Percentiles rank a stretch among this genome's conserved stretches.
These are phyloP conservation scores for Atopsyche davidsoni DNA, from an alignment of 1,140 invertebrate species.

Conservation along the genomic window DNA sequence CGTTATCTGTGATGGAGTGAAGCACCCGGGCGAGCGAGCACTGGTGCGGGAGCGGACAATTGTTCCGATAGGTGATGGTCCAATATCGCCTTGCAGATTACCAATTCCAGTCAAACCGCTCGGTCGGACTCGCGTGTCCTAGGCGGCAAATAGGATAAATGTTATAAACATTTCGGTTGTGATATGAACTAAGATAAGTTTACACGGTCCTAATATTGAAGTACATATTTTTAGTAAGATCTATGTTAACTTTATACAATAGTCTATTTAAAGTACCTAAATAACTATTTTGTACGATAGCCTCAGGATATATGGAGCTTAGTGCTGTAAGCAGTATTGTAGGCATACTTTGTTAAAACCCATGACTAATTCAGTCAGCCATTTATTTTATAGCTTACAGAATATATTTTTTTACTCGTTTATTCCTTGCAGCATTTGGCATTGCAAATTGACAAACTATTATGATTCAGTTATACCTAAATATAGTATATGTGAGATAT, in stretches of 20 bases:
- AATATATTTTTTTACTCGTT: no score
- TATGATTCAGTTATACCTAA: no score
- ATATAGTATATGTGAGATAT: no score
- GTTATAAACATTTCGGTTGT: slow-evolving; percentile 29
- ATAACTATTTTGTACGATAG: not conserved
- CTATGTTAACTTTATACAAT: slow-evolving; percentile 5
- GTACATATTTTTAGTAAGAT: slow-evolving; percentile 18
- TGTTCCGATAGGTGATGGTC: not conserved
- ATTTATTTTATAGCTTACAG: slow-evolving; percentile 5
- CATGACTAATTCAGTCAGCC: slow-evolving; percentile 1
- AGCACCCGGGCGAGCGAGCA: not conserved
- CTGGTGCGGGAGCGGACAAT: not conserved
- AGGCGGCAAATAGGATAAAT: slow-evolving; percentile 15
- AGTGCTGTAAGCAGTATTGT: slow-evolving; percentile 7
- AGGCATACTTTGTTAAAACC: slow-evolving; percentile 1
- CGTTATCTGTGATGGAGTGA: slow-evolving; percentile 19
- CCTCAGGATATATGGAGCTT: not conserved
- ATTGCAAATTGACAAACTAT: no score
- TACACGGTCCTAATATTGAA: slow-evolving; percentile 21
- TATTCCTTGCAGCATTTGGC: no score
- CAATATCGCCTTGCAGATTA: no score
- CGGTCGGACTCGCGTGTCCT: not conserved
- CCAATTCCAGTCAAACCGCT: no score
- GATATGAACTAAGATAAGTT: slow-evolving; percentile 25
- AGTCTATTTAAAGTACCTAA: slow-evolving; percentile 10